Percentiles rank a stretch among this genome's conserved stretches.
These are phyloP conservation scores for Sipha flava DNA, from an alignment of 1,140 invertebrate species.

Conservation along the genomic window DNA sequence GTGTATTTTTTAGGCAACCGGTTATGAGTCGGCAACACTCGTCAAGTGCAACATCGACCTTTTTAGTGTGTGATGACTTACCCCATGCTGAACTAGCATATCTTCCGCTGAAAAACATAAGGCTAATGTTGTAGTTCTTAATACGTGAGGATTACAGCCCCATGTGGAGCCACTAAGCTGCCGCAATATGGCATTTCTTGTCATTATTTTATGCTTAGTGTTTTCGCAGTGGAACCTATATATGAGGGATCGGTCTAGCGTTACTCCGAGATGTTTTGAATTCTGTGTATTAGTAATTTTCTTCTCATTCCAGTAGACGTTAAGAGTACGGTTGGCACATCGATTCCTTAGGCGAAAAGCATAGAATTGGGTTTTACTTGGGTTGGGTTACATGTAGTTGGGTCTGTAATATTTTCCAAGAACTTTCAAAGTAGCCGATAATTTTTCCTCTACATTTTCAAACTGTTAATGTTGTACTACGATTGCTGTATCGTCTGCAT, in stretches of 20 bases:
- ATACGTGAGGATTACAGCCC: background rate
- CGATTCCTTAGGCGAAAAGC: slow-evolving; percentile 45
- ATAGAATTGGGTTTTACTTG: too few relatives aligned
- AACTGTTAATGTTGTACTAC: too few relatives aligned
- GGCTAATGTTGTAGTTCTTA: background rate
- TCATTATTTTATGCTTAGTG: slow-evolving; percentile 1
- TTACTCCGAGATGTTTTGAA: slow-evolving; percentile 25
- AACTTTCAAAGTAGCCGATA: too few relatives aligned
- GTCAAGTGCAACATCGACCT: slow-evolving; percentile 25
- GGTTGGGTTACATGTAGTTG: too few relatives aligned
- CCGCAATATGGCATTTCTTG: background rate
- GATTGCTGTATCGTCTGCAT: background rate
- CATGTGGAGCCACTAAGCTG: slow-evolving; percentile 1
- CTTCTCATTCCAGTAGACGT: background rate
- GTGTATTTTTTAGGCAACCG: slow-evolving; percentile 18
- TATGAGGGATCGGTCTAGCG: slow-evolving; percentile 2
- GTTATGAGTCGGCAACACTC: slow-evolving; percentile 19
- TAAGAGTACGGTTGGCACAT: slow-evolving; percentile 49
- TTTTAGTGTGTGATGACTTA: background rate
- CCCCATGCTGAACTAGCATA: background rate
- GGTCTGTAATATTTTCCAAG: too few relatives aligned
- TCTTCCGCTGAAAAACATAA: too few relatives aligned
- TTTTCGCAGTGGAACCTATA: slow-evolving; percentile 17
- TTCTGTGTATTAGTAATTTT: background rate
- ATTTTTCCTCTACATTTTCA: too few relatives aligned